Conservation (phyloP, 2,113 vertebrate species). For the Erpornis zantholeuca region DNA sequence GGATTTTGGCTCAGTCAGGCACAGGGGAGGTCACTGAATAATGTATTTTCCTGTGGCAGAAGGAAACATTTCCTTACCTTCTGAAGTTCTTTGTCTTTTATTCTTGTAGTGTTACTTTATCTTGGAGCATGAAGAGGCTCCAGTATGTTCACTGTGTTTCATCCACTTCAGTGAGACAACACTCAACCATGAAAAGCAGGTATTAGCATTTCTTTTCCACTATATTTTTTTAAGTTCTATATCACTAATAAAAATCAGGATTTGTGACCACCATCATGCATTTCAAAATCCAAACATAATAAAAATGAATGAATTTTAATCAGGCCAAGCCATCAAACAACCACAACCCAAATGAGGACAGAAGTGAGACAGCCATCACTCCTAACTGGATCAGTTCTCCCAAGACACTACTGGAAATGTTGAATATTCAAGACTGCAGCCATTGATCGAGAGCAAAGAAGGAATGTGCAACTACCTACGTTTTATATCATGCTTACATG, state of each 20-base stretch:
- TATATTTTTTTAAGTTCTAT: background rate
- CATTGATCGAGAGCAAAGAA: background rate
- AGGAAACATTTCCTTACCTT: background rate
- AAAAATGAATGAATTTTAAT: background rate
- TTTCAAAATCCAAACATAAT: background rate
- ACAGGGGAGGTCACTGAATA: background rate
- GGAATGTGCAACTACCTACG: accelerated
- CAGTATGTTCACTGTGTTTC: background rate
- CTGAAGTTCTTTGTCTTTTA: background rate
- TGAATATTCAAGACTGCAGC: background rate
- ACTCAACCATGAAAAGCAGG: background rate
- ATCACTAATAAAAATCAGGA: background rate
- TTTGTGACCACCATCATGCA: background rate
- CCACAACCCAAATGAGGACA: background rate
- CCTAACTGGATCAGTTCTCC: background rate
- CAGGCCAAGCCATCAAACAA: background rate
- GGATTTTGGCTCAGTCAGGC: background rate
- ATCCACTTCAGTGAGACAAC: background rate
- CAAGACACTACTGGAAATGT: background rate
- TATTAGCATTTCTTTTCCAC: background rate
- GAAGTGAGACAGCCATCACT: background rate
- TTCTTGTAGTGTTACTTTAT: background rate
- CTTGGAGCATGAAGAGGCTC: background rate
- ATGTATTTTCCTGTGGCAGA: background rate
- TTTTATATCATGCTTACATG: background rate